A percentile compares a stretch with the other conserved stretches of the same genome.
Conservation (phyloP, 2,113 vertebrate genomes). For the Candoia aspera region DNA sequence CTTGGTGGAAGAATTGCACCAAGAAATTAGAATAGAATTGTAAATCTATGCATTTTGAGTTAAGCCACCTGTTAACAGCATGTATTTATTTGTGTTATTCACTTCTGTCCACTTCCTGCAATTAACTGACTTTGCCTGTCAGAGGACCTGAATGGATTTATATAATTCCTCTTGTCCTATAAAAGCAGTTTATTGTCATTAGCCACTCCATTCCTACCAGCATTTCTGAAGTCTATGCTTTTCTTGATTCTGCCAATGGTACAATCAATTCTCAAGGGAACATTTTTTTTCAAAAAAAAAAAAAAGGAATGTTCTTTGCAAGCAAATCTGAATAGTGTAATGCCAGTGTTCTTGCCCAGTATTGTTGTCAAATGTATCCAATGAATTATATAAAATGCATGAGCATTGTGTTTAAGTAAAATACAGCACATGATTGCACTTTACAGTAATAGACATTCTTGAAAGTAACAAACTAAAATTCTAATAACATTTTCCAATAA, state of each 20-base stretch:
- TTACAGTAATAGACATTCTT: constrained; percentile 57
- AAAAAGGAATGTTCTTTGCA: constrained; percentile 40
- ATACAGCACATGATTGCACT: constrained; percentile 27
- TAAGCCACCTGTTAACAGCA: constrained; percentile 12
- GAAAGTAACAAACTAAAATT: constrained; percentile 22
- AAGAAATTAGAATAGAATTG: constrained; percentile 23
- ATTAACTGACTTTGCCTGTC: constrained; percentile 52
- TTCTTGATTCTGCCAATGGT: constrained; percentile 31
- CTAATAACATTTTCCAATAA: constrained; percentile 19
- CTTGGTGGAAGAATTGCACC: constrained; percentile 23
- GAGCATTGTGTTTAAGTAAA: constrained; percentile 54
- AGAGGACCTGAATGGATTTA: constrained; percentile 29
- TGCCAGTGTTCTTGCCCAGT: constrained; percentile 56
- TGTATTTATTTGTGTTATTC: constrained; percentile 43
- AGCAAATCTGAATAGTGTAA: constrained; percentile 40
- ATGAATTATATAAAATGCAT: constrained; percentile 19
- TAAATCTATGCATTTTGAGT: constrained; percentile 36
- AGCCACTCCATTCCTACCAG: constrained; percentile 28
- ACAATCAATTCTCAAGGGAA: constrained; percentile 26
- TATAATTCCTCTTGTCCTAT: constrained; percentile 32
- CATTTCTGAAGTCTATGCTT: constrained; percentile 48
- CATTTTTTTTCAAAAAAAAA: constrained; percentile 44
- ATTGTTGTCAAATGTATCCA: constrained; percentile 54
- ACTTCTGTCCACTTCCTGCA: constrained; percentile 51
- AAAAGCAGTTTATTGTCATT: constrained; percentile 31